Evolutionary conservation across 1,140 invertebrate genomes (phyloP).

Genomic region (Phymastichus coffea): DNA sequence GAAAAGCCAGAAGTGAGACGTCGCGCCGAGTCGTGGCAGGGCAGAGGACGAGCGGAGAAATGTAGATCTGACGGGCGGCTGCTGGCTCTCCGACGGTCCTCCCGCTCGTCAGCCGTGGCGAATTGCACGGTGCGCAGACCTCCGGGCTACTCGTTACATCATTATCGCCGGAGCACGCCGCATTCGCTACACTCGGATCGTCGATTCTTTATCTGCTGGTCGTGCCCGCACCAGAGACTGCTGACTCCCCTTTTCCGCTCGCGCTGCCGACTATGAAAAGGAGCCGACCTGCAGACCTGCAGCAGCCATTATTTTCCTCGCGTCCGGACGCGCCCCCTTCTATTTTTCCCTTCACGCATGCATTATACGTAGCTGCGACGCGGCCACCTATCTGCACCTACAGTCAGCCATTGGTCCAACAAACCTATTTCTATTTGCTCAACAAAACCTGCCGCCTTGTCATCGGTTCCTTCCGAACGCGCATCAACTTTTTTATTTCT

Average conservation of each 20-base stretch:
- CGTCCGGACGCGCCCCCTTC: not conserved
- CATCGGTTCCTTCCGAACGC: not conserved
- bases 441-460: conserved; percentile 30
- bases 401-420: conserved; percentile 34
- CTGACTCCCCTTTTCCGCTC: not conserved
- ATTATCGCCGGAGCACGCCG: conserved; percentile 38
- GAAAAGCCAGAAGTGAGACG: too few species aligned
- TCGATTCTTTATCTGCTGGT: not conserved
- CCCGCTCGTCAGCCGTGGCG: conserved; percentile 26
- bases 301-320: conserved; percentile 13
- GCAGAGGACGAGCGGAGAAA: not conserved
- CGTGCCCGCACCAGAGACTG: not conserved
- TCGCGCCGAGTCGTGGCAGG: too few species aligned
- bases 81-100: not conserved
- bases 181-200: conserved; percentile 36
- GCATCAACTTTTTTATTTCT: too few species aligned
- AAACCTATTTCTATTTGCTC: conserved; percentile 41
- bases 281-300: not conserved
- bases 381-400: not conserved
- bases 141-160: conserved; percentile 44
- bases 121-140: conserved; percentile 36
- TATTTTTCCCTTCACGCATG: not conserved
- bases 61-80: conserved; percentile 17
- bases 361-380: not conserved
- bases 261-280: not conserved